Conservation (phyloP, 2,888 invertebrate species). For the Thera britannica region DNA sequence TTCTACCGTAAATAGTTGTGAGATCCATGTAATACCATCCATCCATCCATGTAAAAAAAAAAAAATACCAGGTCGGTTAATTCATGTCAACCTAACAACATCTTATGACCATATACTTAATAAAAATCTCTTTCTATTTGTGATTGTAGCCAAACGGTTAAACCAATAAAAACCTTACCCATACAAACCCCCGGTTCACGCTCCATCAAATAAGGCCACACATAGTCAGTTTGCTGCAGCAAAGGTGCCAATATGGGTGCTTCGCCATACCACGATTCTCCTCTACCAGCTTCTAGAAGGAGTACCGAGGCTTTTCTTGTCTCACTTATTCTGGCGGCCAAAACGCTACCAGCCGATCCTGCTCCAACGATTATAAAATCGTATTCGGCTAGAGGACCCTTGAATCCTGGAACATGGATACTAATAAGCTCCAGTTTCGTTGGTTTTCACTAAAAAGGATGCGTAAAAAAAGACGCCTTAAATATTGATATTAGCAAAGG, state of each 20-base stretch:
- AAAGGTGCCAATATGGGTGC: constrained; percentile 75
- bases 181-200: constrained; percentile 81
- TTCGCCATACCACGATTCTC: constrained; percentile 72
- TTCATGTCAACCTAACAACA: no score
- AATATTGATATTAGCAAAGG: no score
- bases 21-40: no score
- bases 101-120: no score
- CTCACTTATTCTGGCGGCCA: constrained; percentile 80
- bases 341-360: constrained; percentile 82
- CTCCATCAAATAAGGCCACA: constrained; percentile 84
- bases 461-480: no score
- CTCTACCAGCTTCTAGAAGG: constrained; percentile 78
- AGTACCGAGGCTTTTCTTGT: constrained; percentile 74
- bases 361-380: constrained; percentile 83
- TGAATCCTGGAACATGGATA: constrained; percentile 58
- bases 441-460: no score
- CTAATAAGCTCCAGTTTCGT: no score
- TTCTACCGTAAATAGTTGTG: no score
- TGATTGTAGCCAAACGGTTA: no score
- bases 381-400: constrained; percentile 69
- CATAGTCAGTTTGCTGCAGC: constrained; percentile 71
- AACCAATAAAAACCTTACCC: constrained; percentile 57
- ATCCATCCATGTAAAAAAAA: no score
- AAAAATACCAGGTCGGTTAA: no score
- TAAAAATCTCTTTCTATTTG: no score